phyloP scores from a whole-genome alignment of 2,888 invertebrate genomes.

The Itoplectis maculator region DNA sequence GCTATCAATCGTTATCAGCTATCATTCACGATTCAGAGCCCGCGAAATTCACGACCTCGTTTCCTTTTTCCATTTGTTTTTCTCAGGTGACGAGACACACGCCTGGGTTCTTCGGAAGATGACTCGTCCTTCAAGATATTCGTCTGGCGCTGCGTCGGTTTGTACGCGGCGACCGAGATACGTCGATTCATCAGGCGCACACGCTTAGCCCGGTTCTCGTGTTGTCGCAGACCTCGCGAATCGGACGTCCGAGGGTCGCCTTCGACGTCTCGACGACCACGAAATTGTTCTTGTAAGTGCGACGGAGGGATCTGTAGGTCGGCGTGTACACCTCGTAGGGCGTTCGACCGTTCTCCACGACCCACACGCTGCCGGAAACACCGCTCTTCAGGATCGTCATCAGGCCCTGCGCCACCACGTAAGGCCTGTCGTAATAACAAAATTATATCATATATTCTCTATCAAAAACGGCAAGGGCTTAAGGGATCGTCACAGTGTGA shows the following conservation, averaged over 20 bases:
- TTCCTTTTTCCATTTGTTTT: too few relatives aligned
- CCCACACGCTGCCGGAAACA: slow-evolving; percentile 80
- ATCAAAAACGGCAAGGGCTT: background rate
- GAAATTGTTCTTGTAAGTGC: slow-evolving; percentile 80
- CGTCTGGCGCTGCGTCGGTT: background rate
- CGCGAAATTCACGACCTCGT: too few relatives aligned
- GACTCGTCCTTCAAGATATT: background rate
- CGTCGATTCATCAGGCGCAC: slow-evolving; percentile 74
- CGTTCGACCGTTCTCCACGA: slow-evolving; percentile 79
- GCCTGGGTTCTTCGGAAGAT: background rate
- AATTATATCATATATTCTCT: background rate
- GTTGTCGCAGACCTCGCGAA: slow-evolving; percentile 78
- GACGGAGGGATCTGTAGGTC: slow-evolving; percentile 76
- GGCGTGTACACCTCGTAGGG: slow-evolving; percentile 80
- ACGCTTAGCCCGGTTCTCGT: slow-evolving; percentile 78
- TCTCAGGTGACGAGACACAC: background rate
- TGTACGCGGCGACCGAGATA: background rate
- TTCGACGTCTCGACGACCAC: slow-evolving; percentile 69
- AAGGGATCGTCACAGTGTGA: too few relatives aligned
- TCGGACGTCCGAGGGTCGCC: slow-evolving; percentile 72
- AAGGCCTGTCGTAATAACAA: slow-evolving; percentile 74
- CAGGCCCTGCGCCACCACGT: slow-evolving; percentile 80
- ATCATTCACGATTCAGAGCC: too few relatives aligned
- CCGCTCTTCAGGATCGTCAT: slow-evolving; percentile 76
- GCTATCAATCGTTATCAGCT: too few relatives aligned